Evolutionary conservation across 2,113 vertebrate species (phyloP).

Genomic region (Beaufortia kweichowensis): DNA sequence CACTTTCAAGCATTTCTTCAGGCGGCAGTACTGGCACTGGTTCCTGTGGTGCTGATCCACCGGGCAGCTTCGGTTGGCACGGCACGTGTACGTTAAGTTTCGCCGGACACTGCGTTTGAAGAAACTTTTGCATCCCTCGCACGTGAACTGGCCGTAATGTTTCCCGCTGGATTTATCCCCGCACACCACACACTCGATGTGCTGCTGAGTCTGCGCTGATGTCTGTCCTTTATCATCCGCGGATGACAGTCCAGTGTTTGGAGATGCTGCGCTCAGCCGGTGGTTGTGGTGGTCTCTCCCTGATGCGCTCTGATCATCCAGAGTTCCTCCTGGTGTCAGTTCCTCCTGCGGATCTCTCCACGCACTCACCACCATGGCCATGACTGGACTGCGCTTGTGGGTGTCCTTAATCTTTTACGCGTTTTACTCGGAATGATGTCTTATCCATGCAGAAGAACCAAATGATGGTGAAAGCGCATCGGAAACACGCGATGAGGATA

Average conservation of each 20-base stretch:
- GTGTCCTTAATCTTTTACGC: neutral
- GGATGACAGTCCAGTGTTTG: constrained; percentile 81
- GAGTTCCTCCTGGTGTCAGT: constrained; percentile 80
- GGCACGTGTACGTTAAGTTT: constrained; percentile 91
- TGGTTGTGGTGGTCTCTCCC: constrained; percentile 69
- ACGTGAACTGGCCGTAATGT: constrained; percentile 97
- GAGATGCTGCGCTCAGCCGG: constrained; percentile 77
- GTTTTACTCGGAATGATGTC: neutral
- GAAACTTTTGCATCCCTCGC: constrained; percentile 97
- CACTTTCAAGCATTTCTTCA: constrained; percentile 95
- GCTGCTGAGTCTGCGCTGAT: constrained; percentile 79
- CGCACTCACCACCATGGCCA: constrained; percentile 90
- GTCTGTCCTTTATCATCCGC: constrained; percentile 78
- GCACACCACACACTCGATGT: constrained; percentile 94
- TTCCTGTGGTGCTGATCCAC: constrained; percentile 95
- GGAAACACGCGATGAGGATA: neutral
- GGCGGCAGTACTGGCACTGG: constrained; percentile 94
- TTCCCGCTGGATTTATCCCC: constrained; percentile 97
- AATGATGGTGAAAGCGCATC: neutral
- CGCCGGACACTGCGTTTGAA: constrained; percentile 90
- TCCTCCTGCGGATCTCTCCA: constrained; percentile 88
- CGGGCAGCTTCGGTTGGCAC: constrained; percentile 90
- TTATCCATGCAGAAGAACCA: constrained; percentile 36
- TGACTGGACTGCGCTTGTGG: constrained; percentile 78
- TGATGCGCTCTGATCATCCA: constrained; percentile 73